Base-by-base conservation (phyloP, 2,797 vertebrate species). In the Hylomyscus alleni region DNA sequence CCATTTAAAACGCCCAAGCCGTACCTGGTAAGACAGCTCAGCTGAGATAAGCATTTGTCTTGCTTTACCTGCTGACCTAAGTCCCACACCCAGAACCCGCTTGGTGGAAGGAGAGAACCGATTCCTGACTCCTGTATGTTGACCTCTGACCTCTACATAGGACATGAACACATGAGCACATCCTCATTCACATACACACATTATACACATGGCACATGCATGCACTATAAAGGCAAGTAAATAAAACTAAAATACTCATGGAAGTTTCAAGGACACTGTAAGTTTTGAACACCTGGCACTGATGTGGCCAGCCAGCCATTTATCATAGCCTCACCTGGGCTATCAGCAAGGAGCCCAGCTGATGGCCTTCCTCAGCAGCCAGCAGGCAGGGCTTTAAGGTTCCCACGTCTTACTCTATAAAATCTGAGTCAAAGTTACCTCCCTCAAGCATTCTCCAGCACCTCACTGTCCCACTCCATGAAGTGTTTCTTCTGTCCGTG, bases 231-330 rank as follows among this genome's bases (percentile, higher is more conserved):
- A 56, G 26, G 3, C 15, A 73, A 40, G 31, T 40, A 73, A 56
- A 56, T 56, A 56, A 56, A 73, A 73, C 9, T 73, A 56, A 73
- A 50, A 50, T 29, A 15, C 19, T 58, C 20, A n/a, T 11, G 6
- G 29, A 34, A 29, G 44, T 65, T 58, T 91, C 34, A 37, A 60
- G 34, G 50, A 58, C 50, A 52, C 26, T 24, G 6, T 8, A 6
- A 50, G 14, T 34, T 50, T 6, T 69, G 40, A 29, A 7, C 6
- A 26, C 2, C 17, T 11, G 7, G 54, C 29, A 34, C 24, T 24
- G 1, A 9, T 34, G 4, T 11, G 4, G 5, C 20, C 34, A 58
- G 52, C 34, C 44, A 7, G 4, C 8, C 0, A 8, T 34, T 22
- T 31, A 47, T 65, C 31, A 67, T 11, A 11, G 20, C 40, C 62